Evolutionary conservation across 2,888 invertebrate genomes (phyloP), one percentile per base, ranked within the genome.

Genomic region (Patella ulyssiponensis): DNA sequence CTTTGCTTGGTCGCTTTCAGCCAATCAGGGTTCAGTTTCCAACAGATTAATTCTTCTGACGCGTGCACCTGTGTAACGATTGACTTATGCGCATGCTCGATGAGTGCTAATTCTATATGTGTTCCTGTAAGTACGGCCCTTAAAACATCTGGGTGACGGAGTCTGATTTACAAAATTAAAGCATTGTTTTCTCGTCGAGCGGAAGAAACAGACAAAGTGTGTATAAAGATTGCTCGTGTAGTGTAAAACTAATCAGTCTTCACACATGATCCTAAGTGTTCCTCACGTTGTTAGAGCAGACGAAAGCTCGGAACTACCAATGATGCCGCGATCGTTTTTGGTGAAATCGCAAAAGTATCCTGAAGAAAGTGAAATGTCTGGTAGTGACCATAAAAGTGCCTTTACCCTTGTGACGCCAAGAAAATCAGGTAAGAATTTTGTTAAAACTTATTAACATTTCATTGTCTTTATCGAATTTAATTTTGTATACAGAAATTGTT

Each of bases 321-420:
- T 12, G 20, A 64, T 64, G 64, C 64, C 64, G 20, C 20, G 64
- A 64, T 64, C 64, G 23, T 64, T 64, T 64, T 64, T 64, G 64
- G 64, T 64, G 23, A 64, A 64, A 64, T 64, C 64, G 2, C 64
- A 64, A 14, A 64, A 14, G 23, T 64, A 23, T 11, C 12, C 64
- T 4, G 64, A 64, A 23, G 76, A 76, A 27, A 81, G 76, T 54
- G 58, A 71, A 14, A 80, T 80, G 69, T 44, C 53, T 9, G 17
- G 44, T 2, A 12, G 75, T 9, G 79, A 82, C n/a, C 84, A 83
- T 70, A 79, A 79, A 69, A 86, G 86, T 76, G 86, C 86, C 2
- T 86, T 86, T 74, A 83, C 81, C 17, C 76, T 85, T 64, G 85
- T 86, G 11, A 80, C 82, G 15, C 84, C 84, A 17, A 82, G 80